Conservation (phyloP, 2,888 invertebrate species). For the Bombyx huttoni region DNA sequence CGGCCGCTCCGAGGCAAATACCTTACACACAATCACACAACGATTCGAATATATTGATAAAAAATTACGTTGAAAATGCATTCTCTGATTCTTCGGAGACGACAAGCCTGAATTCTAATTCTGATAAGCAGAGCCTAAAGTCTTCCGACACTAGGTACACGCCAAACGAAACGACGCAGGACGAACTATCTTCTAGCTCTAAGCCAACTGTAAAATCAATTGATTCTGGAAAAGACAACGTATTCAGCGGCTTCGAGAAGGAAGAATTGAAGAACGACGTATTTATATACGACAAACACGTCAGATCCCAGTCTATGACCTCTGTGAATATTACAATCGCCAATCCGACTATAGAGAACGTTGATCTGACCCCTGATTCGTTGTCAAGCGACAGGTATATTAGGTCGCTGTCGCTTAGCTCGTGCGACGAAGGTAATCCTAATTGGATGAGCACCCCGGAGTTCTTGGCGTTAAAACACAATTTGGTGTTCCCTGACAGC, state of each 20-base stretch:
- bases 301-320: conserved; percentile 74
- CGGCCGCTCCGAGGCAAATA: conserved; percentile 32
- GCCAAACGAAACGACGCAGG: conserved; percentile 53
- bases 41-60: conserved; percentile 21
- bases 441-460: conserved; percentile 88
- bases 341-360: conserved; percentile 81
- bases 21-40: conserved; percentile 20
- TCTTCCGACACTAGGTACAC: conserved; percentile 55
- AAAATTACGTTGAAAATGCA: conserved; percentile 49
- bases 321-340: conserved; percentile 79
- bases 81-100: conserved; percentile 71
- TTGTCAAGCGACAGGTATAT: conserved; percentile 72
- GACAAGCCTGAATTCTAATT: conserved; percentile 62
- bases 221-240: conserved; percentile 48
- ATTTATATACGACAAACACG: conserved; percentile 53
- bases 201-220: conserved; percentile 52
- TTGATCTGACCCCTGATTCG: conserved; percentile 76
- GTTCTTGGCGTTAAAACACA: conserved; percentile 83
- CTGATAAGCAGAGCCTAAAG: conserved; percentile 65
- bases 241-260: conserved; percentile 45
- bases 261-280: conserved; percentile 52
- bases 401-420: conserved; percentile 76
- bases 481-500: conserved; percentile 85
- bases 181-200: conserved; percentile 49
- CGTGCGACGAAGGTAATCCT: conserved; percentile 80